A percentile compares a stretch with the other conserved stretches of the same genome.
Conservation (phyloP, 2,797 vertebrate species). For the Amniataba percoides region DNA sequence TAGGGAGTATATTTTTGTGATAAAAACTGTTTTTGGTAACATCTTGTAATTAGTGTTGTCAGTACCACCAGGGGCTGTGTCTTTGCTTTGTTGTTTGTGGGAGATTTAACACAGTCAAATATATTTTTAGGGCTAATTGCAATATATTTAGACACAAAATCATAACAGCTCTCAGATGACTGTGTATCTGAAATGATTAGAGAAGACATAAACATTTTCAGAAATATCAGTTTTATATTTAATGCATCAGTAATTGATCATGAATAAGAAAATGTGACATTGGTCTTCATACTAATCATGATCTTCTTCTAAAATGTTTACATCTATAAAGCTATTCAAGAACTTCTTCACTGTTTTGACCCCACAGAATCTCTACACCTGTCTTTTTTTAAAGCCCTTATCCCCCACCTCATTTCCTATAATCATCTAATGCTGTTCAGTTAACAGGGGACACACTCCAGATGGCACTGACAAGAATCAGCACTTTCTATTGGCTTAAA, state of each 20-base stretch:
- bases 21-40: not conserved
- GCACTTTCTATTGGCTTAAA: conserved; percentile 76
- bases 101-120: too few species aligned
- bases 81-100: too few species aligned
- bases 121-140: too few species aligned
- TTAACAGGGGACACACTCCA: conserved; percentile 57
- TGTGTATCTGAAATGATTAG: not conserved
- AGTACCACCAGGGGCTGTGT: not conserved
- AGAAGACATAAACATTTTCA: not conserved
- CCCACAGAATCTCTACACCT: not conserved
- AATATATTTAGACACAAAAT: too few species aligned
- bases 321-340: not conserved
- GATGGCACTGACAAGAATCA: conserved; percentile 77
- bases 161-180: not conserved
- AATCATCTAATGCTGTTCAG: conserved; percentile 28
- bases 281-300: not conserved
- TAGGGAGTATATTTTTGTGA: not conserved
- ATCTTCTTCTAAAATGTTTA: not conserved
- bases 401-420: not conserved
- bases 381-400: not conserved
- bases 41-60: not conserved
- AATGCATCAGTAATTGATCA: not conserved
- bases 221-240: not conserved
- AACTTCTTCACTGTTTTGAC: not conserved
- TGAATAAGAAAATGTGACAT: too few species aligned